Evolutionary conservation across 2,797 vertebrate species (phyloP).

Genomic region (Gymnodraco acuticeps): DNA sequence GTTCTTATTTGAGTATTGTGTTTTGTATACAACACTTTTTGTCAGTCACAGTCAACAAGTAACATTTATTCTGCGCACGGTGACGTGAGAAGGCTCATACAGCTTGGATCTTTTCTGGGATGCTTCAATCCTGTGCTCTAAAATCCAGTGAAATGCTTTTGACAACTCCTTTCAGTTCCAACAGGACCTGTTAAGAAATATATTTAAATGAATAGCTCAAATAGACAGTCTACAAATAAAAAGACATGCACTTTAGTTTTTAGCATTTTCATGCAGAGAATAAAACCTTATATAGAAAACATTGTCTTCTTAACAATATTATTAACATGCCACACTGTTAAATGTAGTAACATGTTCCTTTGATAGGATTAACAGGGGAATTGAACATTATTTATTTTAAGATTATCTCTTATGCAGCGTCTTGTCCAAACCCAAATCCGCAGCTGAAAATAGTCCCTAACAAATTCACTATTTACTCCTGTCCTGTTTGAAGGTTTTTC

Average conservation of each 20-base stretch:
- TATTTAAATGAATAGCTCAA: constrained; percentile 10
- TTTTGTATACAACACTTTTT: neutral
- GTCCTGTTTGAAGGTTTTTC: too few relatives aligned
- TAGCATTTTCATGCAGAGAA: neutral
- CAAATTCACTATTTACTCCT: neutral
- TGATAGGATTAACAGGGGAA: neutral
- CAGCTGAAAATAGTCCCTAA: neutral
- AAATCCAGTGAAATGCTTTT: constrained; percentile 58
- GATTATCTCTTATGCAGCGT: neutral
- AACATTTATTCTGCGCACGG: neutral
- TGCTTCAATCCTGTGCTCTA: constrained; percentile 16
- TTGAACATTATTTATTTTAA: neutral
- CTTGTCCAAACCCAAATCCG: neutral
- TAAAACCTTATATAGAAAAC: neutral
- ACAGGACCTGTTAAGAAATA: constrained; percentile 76
- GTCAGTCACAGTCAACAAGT: neutral
- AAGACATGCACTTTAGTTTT: neutral
- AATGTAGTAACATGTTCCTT: neutral
- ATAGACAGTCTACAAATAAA: neutral
- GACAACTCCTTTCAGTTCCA: constrained; percentile 77
- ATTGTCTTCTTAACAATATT: neutral
- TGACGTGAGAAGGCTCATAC: neutral
- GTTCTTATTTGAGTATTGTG: too few relatives aligned
- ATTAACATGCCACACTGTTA: neutral
- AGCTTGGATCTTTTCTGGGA: neutral